A percentile compares a stretch with the other conserved stretches of the same genome.
Evolutionary conservation across 1,140 invertebrate species (phyloP).

Genomic region (Mya arenaria): DNA sequence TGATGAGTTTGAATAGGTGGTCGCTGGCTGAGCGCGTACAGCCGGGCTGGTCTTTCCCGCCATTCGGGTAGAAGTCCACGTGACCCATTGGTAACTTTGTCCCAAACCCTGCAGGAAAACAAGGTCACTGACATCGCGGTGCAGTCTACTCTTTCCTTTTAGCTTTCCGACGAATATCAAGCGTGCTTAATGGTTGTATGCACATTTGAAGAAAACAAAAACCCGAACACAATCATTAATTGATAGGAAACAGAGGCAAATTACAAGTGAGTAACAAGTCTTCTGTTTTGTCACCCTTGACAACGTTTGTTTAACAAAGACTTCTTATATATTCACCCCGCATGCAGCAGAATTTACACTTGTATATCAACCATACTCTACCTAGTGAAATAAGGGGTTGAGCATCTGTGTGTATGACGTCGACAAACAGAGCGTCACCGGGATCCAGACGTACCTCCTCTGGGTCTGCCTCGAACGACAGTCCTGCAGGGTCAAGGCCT

Average conservation of each 20-base stretch:
- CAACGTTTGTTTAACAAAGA: not conserved
- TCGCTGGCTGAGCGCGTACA: constrained; percentile 58
- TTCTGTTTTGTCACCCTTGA: not conserved
- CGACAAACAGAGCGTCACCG: constrained; percentile 94
- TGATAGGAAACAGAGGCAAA: not conserved
- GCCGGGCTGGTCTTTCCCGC: constrained; percentile 75
- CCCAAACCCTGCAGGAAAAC: constrained; percentile 83
- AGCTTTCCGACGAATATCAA: not conserved
- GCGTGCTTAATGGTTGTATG: not conserved
- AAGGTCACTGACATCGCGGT: not conserved
- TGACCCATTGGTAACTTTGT: constrained; percentile 94
- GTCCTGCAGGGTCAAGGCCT: constrained; percentile 88
- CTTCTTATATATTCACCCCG: no score
- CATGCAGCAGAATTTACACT: no score
- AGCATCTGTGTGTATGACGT: constrained; percentile 96
- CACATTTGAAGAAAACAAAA: no score
- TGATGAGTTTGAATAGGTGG: constrained; percentile 47
- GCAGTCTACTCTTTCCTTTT: not conserved
- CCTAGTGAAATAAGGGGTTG: constrained; percentile 74
- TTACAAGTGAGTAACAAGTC: not conserved
- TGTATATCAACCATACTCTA: constrained; percentile 82
- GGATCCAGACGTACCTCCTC: constrained; percentile 79
- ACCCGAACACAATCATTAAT: not conserved
- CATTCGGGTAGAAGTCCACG: constrained; percentile 90
- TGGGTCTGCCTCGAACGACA: constrained; percentile 84